Conservation (phyloP, 2,113 vertebrate species). For the Syngnathus scovelli region DNA sequence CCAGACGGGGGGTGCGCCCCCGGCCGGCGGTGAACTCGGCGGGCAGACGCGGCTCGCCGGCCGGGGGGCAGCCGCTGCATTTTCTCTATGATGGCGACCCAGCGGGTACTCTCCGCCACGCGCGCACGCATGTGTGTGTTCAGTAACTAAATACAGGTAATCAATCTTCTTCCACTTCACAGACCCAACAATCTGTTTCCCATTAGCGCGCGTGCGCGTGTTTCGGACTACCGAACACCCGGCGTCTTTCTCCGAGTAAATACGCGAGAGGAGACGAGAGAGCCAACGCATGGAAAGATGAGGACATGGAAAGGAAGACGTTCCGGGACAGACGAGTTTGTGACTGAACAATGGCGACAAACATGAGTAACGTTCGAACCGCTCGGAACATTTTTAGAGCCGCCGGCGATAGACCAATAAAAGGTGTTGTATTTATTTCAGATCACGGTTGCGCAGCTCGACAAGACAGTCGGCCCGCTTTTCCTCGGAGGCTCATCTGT, state of each 20-base stretch:
- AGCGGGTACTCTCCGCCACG: constrained; percentile 41
- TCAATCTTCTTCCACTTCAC: constrained; percentile 73
- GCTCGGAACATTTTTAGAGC: background rate
- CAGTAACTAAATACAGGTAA: constrained; percentile 73
- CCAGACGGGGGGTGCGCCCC: constrained; percentile 18
- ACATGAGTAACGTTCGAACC: constrained; percentile 6
- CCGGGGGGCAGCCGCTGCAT: constrained; percentile 11
- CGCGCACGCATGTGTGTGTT: constrained; percentile 55
- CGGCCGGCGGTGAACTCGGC: constrained; percentile 33
- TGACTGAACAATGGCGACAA: constrained; percentile 3
- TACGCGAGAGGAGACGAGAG: background rate
- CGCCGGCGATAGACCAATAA: background rate
- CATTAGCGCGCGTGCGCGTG: constrained; percentile 55
- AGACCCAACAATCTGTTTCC: constrained; percentile 65
- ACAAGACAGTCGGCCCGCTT: background rate
- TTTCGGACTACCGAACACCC: constrained; percentile 39
- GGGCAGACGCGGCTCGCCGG: constrained; percentile 19
- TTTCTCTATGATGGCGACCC: constrained; percentile 40
- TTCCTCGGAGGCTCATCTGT: constrained; percentile 5
- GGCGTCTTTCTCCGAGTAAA: constrained; percentile 20
- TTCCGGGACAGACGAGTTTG: constrained; percentile 5
- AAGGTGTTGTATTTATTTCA: constrained; percentile 46
- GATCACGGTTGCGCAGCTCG: no score
- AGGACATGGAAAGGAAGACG: constrained; percentile 32
- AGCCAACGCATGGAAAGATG: constrained; percentile 24